These are phyloP conservation scores for Mobula hypostoma DNA, from an alignment of 2,113 vertebrate species.

Conservation along the genomic window DNA sequence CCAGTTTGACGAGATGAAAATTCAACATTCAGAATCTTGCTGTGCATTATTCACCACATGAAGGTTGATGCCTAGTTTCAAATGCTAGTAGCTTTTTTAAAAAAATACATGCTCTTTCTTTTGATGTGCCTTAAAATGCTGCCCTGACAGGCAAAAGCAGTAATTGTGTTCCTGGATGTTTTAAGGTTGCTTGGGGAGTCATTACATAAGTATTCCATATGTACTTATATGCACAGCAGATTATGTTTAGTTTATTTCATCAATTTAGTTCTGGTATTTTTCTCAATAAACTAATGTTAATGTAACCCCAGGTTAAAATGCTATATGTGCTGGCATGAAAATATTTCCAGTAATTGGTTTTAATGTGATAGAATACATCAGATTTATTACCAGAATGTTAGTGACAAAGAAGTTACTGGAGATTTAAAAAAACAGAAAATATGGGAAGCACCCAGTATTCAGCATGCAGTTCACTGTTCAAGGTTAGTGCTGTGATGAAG, in stretches of 20 bases:
- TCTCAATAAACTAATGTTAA: too few relatives aligned
- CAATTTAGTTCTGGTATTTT: too few relatives aligned
- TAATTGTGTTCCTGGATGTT: neutral
- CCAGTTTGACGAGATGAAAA: neutral
- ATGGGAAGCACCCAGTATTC: too few relatives aligned
- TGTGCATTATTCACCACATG: neutral
- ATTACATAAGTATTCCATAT: neutral
- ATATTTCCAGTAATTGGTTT: too few relatives aligned
- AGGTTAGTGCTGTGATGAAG: neutral
- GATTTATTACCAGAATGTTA: too few relatives aligned
- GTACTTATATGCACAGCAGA: too few relatives aligned
- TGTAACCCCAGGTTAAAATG: too few relatives aligned
- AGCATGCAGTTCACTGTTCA: neutral
- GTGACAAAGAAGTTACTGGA: too few relatives aligned
- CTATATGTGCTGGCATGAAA: too few relatives aligned
- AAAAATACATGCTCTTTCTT: neutral
- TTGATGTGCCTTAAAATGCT: neutral
- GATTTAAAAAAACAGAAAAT: too few relatives aligned
- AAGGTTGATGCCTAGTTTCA: neutral
- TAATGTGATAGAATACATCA: too few relatives aligned
- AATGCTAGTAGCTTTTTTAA: neutral
- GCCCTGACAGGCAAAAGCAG: neutral
- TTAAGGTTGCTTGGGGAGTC: neutral
- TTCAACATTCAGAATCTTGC: neutral
- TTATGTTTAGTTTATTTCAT: too few relatives aligned